Base-by-base conservation (phyloP, 2,797 vertebrate species). In the Danio tinwini region DNA sequence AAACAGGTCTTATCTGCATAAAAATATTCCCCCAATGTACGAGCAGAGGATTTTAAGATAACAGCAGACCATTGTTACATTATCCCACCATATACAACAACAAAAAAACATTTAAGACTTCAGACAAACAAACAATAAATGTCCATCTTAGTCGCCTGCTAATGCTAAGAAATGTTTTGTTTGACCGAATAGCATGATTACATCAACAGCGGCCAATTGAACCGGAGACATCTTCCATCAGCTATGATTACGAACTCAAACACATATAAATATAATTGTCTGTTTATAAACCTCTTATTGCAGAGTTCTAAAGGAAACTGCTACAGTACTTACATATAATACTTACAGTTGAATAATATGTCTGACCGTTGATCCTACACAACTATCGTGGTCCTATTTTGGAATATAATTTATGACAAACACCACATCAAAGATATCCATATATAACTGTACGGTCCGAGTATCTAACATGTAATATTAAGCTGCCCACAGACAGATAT, bases 401-500 rank as follows among this genome's bases (percentile, higher is more conserved):
- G 21, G 82, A 86, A 87, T 83, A 85, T 85, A 82, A 29, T 86
- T 86, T 88, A 89, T 84, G 82, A 87, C 86, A 86, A 89, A 92
- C 88, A 89, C 82, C 81, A 92, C 91, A 89, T 90, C 90, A 92
- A 85, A 89, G 87, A 90, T 86, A 87, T 88, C 84, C 85, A 87
- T 84, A 72, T 84, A 72, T 83, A 84, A 88, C 87, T 86, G 86
- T 86, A 85, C 85, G 85, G 88, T 64, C 83, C 88, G 86, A 78
- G 87, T 88, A 86, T 86, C 65, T 84, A 83, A 85, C 74, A 73
- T 80, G 85, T 81, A 77, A 85, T 81, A 91, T 79, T 49, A 78
- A 90, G 58, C 63, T 77, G 82, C 86, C 88, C 83, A 86, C 80
- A 85, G 82, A 84, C 62, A 83, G 55, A 76, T 84, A 79, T 74